A percentile compares a stretch with the other conserved stretches of the same genome.
Evolutionary conservation across 2,888 invertebrate genomes (phyloP).

Genomic region (Mythimna lalbum): DNA sequence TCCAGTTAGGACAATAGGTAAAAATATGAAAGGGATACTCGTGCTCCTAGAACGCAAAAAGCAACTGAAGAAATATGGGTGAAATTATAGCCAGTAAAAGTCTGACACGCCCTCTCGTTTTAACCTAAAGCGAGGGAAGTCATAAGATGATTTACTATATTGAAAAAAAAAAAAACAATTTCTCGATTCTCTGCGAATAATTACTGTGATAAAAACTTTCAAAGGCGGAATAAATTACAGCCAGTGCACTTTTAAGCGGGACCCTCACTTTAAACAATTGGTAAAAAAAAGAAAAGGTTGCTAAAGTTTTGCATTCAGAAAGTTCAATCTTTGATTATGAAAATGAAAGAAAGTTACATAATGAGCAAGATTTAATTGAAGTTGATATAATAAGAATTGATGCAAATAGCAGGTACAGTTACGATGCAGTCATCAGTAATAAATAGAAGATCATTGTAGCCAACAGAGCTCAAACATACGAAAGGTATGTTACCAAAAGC

Average conservation of each 20-base stretch:
- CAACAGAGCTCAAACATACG: no score
- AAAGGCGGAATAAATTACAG: conserved; percentile 40
- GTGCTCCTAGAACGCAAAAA: no score
- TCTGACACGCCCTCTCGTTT: no score
- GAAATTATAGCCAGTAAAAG: no score
- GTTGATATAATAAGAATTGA: background rate
- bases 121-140: no score
- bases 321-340: conserved; percentile 1
- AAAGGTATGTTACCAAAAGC: no score
- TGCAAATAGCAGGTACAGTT: background rate
- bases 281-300: background rate
- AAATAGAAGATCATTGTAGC: no score
- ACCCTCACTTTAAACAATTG: conserved; percentile 16
- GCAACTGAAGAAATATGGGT: no score
- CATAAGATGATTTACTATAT: no score
- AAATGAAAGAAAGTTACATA: background rate
- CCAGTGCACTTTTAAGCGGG: conserved; percentile 42
- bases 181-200: conserved; percentile 19
- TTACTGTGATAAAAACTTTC: conserved; percentile 35
- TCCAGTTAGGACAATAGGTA: no score
- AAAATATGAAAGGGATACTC: no score
- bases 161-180: background rate
- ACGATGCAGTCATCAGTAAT: no score
- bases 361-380: background rate
- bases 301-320: conserved; percentile 1